Base-by-base conservation (phyloP, 2,888 invertebrate genomes). In the Pristionchus fissidentatus region DNA sequence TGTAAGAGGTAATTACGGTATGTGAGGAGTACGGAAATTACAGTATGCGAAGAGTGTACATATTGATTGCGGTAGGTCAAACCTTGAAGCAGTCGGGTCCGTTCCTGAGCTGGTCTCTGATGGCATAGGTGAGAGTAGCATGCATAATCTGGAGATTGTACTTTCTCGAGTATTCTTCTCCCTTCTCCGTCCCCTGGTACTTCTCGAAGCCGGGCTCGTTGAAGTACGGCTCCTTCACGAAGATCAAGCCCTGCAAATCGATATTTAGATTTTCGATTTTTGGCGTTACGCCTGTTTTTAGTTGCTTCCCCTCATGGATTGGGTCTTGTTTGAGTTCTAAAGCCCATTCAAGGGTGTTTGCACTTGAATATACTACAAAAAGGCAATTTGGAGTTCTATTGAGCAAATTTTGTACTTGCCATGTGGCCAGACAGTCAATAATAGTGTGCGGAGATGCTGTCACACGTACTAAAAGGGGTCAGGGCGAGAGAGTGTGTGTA, bases 161-260 rank as follows among this genome's bases (percentile, higher is more conserved):
- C 62, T 89, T 88, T 26, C 88, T 78, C 0, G 90, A 90, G 84
- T 88, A 90, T 8, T 91, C 90, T 43, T 89, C 88, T 26, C 92
- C 92, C 41, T 90, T 90, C 35, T 88, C 86, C 1, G 92, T 90
- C 52, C 90, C 90, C 75, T 90, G 88, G 73, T 91, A 89, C 77
- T 90, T 88, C 90, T 94, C 94, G 92, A 94, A 94, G 38, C 95
- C 95, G 35, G 95, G 95, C 92, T 95, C 95, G 92, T 95, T 95
- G 91, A 94, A 94, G 90, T 94, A 95, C 7, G 95, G 95, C 87
- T 94, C 94, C 86, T 94, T 94, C 75, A 92, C 92, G 89, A 94
- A 94, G 90, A 95, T 93, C 22, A 95, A 92, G 55, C 94, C 94
- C 93, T 95, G 94, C 84, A 95, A 84, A 29, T 38, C 15, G 19